These are phyloP conservation scores for Porites rus DNA, from an alignment of 92 coral and sea anemone genomes.

Conservation along the genomic window DNA sequence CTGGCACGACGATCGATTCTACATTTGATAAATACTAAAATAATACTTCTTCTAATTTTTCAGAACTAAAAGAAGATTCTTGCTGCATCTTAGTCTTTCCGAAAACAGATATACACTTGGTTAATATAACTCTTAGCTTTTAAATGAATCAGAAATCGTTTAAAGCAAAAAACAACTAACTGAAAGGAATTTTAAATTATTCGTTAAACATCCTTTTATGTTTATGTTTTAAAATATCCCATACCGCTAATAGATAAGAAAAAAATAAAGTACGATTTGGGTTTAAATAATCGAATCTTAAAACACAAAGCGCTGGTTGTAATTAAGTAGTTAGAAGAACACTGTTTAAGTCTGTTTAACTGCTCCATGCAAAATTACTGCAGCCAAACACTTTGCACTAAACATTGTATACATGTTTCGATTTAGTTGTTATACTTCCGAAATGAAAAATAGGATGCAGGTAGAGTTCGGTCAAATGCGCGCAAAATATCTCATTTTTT, in stretches of 20 bases:
- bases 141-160: neutral
- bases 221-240: constrained; percentile 9
- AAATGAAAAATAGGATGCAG: constrained; percentile 5
- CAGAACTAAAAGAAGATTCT: constrained; percentile 5
- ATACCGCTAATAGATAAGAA: constrained; percentile 30
- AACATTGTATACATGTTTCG: constrained; percentile 17
- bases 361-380: constrained; percentile 39
- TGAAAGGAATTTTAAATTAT: neutral
- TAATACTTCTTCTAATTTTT: constrained; percentile 27
- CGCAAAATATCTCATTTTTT: neutral
- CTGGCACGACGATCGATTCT: constrained; percentile 1
- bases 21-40: constrained; percentile 24
- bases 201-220: constrained; percentile 4
- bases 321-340: constrained; percentile 56
- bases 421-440: neutral
- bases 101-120: neutral
- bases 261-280: constrained; percentile 25
- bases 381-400: constrained; percentile 23
- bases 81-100: neutral
- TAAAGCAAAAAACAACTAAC: neutral
- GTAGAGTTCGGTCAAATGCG: neutral
- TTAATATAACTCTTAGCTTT: neutral
- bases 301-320: constrained; percentile 51
- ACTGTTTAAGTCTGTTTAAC: constrained; percentile 43
- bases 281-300: constrained; percentile 40